Evolutionary conservation across 2,888 invertebrate genomes (phyloP).

Genomic region (Hemicrepidius hirtus): DNA sequence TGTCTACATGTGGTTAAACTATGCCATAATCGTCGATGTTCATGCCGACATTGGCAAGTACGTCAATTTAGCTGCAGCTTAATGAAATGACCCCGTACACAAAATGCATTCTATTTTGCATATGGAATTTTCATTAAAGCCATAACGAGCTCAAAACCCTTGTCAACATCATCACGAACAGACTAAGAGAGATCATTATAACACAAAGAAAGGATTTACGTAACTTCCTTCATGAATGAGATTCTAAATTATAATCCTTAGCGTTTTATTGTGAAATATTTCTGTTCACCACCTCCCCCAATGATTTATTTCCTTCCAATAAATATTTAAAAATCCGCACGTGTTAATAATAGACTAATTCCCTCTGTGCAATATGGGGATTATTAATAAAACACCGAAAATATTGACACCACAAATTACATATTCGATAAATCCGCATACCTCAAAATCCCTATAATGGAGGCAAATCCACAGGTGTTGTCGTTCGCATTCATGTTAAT

Average conservation of each 20-base stretch:
- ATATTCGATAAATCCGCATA: conserved; percentile 11
- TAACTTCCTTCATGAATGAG: neutral
- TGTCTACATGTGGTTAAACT: conserved; percentile 36
- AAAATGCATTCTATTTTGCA: conserved; percentile 24
- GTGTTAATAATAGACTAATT: no score
- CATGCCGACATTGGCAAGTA: conserved; percentile 24
- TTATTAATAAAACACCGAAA: no score
- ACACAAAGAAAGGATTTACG: neutral
- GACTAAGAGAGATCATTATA: neutral
- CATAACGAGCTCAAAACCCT: conserved; percentile 17
- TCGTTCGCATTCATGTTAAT: conserved; percentile 17
- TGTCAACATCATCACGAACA: neutral
- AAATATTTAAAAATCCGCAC: no score
- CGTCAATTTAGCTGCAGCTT: conserved; percentile 19
- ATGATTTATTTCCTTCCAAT: no score
- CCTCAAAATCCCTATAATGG: neutral
- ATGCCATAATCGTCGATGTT: conserved; percentile 28
- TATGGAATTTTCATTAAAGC: conserved; percentile 25
- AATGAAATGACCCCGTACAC: conserved; percentile 14
- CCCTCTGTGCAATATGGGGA: no score
- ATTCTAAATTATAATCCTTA: no score
- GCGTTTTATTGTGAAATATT: no score
- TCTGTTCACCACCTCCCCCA: no score
- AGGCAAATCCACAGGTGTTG: conserved; percentile 20
- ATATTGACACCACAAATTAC: neutral